These are phyloP conservation scores for Lepidocyrtinus sp. DNA, from an alignment of 2,888 invertebrate species.

Conservation along the genomic window DNA sequence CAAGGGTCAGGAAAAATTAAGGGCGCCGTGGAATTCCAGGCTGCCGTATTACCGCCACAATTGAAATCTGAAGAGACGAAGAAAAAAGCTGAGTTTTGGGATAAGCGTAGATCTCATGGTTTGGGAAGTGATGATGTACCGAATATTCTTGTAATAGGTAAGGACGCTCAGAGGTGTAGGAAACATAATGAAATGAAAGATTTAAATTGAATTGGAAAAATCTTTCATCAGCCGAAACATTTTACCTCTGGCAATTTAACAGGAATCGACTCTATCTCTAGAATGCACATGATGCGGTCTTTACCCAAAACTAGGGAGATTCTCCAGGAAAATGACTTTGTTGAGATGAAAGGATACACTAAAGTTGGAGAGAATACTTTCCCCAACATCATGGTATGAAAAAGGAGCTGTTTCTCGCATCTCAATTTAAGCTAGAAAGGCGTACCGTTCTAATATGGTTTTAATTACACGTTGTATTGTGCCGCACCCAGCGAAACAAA, in stretches of 20 bases:
- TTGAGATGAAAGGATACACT: slow-evolving; percentile 82
- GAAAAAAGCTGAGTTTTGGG: slow-evolving; percentile 58
- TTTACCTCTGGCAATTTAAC: slow-evolving; percentile 74
- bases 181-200: too few species aligned
- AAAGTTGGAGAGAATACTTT: slow-evolving; percentile 86
- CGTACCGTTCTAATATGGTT: too few species aligned
- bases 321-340: slow-evolving; percentile 80
- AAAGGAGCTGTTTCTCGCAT: too few species aligned
- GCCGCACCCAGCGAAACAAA: too few species aligned
- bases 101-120: slow-evolving; percentile 33
- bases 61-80: slow-evolving; percentile 29
- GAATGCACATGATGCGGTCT: slow-evolving; percentile 82
- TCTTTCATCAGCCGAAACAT: not conserved
- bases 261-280: slow-evolving; percentile 89
- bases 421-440: too few species aligned
- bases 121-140: slow-evolving; percentile 49
- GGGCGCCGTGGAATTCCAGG: slow-evolving; percentile 52
- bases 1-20: slow-evolving; percentile 52
- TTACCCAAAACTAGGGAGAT: slow-evolving; percentile 82
- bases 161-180: too few species aligned
- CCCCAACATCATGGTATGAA: slow-evolving; percentile 87
- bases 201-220: too few species aligned
- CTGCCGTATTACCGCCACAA: slow-evolving; percentile 47
- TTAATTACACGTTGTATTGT: too few species aligned
- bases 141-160: slow-evolving; percentile 66